Evolutionary conservation across 1,140 invertebrate species (phyloP).

Genomic region (Dolichoris vasculosae): DNA sequence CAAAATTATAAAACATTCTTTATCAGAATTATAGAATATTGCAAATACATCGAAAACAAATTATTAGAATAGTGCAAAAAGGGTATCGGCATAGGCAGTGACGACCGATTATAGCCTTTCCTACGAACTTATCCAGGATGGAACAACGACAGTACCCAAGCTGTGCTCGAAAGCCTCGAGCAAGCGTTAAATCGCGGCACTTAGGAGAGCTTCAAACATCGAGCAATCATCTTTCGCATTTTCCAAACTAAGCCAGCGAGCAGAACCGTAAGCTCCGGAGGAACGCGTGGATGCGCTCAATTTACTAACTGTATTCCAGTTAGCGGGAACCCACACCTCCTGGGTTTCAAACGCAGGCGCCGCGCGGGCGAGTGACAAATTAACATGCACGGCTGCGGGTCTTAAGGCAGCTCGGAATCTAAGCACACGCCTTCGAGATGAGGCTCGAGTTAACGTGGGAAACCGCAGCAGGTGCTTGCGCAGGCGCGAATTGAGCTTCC

Average conservation of each 20-base stretch:
- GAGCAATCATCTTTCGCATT: not conserved
- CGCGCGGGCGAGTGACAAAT: slow-evolving; percentile 1
- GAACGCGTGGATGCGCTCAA: not conserved
- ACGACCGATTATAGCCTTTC: too few relatives aligned
- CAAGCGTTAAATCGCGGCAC: not conserved
- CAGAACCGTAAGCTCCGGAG: not conserved
- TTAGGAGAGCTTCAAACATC: not conserved
- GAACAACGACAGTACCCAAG: too few relatives aligned
- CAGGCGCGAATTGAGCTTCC: not conserved
- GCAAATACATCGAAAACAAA: too few relatives aligned
- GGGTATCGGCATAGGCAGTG: too few relatives aligned
- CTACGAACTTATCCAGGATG: too few relatives aligned
- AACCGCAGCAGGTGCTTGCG: not conserved
- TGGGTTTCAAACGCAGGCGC: not conserved
- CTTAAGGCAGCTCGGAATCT: not conserved
- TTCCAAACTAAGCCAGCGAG: not conserved
- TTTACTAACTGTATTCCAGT: slow-evolving; percentile 23
- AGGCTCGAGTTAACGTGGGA: slow-evolving; percentile 23
- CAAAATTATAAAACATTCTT: not conserved
- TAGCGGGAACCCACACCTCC: not conserved
- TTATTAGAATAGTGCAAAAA: too few relatives aligned
- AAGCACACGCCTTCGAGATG: not conserved
- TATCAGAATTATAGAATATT: not conserved
- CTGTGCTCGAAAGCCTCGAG: not conserved
- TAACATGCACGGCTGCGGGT: slow-evolving; percentile 22